These are phyloP conservation scores for Hydriomena furcata DNA, from an alignment of 2,888 invertebrate genomes.

Conservation along the genomic window DNA sequence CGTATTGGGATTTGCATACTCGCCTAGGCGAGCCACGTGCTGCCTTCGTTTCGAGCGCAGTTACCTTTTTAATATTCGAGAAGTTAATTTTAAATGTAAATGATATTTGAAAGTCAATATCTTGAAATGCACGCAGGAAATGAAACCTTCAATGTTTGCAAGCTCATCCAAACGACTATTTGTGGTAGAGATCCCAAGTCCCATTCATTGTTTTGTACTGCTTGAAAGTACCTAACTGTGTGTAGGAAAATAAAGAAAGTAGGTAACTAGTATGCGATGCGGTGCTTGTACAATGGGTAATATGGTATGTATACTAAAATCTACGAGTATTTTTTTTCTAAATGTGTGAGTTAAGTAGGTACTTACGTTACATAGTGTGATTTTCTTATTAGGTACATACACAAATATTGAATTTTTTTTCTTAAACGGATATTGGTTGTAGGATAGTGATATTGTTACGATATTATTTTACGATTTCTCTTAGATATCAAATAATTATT, in stretches of 20 bases:
- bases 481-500: no score
- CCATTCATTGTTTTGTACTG: slow-evolving; percentile 5
- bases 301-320: no score
- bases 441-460: no score
- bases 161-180: slow-evolving; percentile 36
- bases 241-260: not conserved
- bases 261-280: not conserved
- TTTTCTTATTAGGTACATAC: not conserved
- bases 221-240: slow-evolving; percentile 6
- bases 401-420: no score
- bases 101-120: slow-evolving; percentile 71
- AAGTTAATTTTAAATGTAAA: slow-evolving; percentile 75
- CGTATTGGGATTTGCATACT: slow-evolving; percentile 71
- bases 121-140: slow-evolving; percentile 54
- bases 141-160: slow-evolving; percentile 51
- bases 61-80: slow-evolving; percentile 77
- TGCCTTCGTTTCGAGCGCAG: slow-evolving; percentile 67
- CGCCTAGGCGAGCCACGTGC: slow-evolving; percentile 73
- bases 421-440: no score
- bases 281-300: not conserved
- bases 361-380: no score
- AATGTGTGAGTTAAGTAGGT: not conserved
- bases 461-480: no score
- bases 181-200: not conserved
- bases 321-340: not conserved